A percentile compares a stretch with the other conserved stretches of the same genome.
Conservation (phyloP, 2,113 vertebrate species). For the Sturnira hondurensis region DNA sequence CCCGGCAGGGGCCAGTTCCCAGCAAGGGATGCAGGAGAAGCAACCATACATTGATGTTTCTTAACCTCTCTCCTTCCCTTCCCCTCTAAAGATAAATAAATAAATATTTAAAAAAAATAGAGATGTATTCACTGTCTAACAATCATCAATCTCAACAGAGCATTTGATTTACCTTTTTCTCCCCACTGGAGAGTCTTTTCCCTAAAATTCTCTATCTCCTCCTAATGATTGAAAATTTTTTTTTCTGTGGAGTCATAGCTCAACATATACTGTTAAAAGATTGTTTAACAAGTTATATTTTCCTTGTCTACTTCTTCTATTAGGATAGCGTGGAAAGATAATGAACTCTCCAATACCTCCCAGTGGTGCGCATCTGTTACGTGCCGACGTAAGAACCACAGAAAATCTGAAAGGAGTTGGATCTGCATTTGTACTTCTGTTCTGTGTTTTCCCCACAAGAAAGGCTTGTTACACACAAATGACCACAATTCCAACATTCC, state of each 20-base stretch:
- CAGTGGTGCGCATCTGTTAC: background rate
- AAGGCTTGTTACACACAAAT: background rate
- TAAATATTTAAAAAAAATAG: too few species aligned
- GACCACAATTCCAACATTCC: background rate
- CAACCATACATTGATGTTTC: too few species aligned
- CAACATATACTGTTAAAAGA: background rate
- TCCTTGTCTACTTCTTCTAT: background rate
- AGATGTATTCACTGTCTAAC: background rate
- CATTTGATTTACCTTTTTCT: background rate
- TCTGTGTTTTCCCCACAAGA: background rate
- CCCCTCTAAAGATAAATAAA: too few species aligned
- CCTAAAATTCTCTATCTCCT: background rate
- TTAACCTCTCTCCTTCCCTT: too few species aligned
- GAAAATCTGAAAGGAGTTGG: background rate
- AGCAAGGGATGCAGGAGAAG: too few species aligned
- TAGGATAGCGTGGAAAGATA: background rate
- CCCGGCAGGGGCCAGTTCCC: too few species aligned
- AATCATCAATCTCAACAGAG: background rate
- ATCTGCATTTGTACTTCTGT: background rate
- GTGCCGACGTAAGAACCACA: background rate
- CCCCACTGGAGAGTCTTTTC: background rate
- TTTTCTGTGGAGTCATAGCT: background rate
- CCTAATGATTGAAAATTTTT: background rate
- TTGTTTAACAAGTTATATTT: background rate
- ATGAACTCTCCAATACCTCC: background rate